Percentiles rank a stretch among this genome's conserved stretches.
Conservation (phyloP, 2,888 invertebrate species). For the Apodemia mormo region DNA sequence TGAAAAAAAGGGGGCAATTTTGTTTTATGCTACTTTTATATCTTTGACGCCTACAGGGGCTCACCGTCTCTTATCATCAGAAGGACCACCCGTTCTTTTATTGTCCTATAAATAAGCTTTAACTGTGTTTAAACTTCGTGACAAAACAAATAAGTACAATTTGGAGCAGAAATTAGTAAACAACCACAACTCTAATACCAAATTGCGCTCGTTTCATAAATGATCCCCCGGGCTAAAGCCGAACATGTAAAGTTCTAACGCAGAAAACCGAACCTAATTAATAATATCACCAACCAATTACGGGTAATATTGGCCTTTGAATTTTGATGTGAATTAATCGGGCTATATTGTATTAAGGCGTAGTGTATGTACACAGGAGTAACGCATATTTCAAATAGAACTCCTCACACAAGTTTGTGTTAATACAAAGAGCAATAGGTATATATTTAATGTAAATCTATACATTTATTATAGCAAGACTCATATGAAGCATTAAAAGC, state of each 20-base stretch:
- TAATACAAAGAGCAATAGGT: neutral
- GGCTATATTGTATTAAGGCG: neutral
- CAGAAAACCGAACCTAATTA: neutral
- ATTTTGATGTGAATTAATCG: neutral
- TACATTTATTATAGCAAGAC: too few relatives aligned
- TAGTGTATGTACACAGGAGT: neutral
- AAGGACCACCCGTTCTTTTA: too few relatives aligned
- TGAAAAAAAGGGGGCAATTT: too few relatives aligned
- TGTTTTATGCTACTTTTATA: too few relatives aligned
- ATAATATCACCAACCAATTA: neutral
- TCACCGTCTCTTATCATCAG: too few relatives aligned
- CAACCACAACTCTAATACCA: constrained; percentile 1
- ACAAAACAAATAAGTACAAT: neutral
- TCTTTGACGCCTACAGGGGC: too few relatives aligned
- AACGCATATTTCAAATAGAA: neutral
- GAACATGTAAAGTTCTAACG: constrained; percentile 1
- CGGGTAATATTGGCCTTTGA: constrained; percentile 1
- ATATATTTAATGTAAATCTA: too few relatives aligned
- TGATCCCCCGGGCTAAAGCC: neutral
- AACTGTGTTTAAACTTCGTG: neutral
- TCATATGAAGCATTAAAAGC: too few relatives aligned
- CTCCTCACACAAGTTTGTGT: neutral
- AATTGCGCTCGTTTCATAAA: neutral
- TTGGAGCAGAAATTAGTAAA: neutral
- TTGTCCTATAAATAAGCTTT: too few relatives aligned